Percentiles rank a stretch among this genome's conserved stretches.
Evolutionary conservation across 2,113 vertebrate species (phyloP).

Genomic region (Seriola dumerili): DNA sequence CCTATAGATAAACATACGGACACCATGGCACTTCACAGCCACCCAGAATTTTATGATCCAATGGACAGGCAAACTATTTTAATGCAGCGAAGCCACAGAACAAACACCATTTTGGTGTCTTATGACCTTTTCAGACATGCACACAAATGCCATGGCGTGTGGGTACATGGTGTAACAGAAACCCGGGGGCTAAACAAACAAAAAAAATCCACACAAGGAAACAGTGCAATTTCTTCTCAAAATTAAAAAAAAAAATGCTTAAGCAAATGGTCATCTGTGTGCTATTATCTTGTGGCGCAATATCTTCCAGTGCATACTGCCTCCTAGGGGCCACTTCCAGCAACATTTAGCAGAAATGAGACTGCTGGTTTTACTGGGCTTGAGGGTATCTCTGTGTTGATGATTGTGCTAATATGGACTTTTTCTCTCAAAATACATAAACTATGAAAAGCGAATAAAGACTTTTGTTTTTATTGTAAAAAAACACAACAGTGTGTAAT

Average conservation of each 20-base stretch:
- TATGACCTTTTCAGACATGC: slow-evolving; percentile 46
- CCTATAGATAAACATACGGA: slow-evolving; percentile 69
- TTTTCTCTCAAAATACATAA: neutral
- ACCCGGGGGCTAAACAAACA: neutral
- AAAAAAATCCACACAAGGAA: neutral
- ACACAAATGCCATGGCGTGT: slow-evolving; percentile 1
- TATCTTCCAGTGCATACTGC: slow-evolving; percentile 28
- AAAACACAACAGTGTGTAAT: neutral
- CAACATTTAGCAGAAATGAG: neutral
- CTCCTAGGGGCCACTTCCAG: slow-evolving; percentile 60
- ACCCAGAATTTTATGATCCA: slow-evolving; percentile 13
- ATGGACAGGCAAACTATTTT: slow-evolving; percentile 22
- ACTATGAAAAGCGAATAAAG: neutral
- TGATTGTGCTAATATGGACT: neutral
- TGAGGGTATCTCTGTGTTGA: neutral
- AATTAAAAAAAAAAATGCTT: neutral
- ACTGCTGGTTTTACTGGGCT: neutral
- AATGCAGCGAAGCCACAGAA: slow-evolving; percentile 27
- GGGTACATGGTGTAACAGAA: slow-evolving; percentile 25
- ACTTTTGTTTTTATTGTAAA: slow-evolving; percentile 15
- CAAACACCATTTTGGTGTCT: slow-evolving; percentile 14
- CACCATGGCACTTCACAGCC: slow-evolving; percentile 19
- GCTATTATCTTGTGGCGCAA: neutral
- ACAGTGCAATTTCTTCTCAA: neutral
- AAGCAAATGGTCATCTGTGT: slow-evolving; percentile 8